Percentiles rank a stretch among this genome's conserved stretches.
phyloP scores from a whole-genome alignment of 2,888 invertebrate species.

The Diabrotica balteata region DNA sequence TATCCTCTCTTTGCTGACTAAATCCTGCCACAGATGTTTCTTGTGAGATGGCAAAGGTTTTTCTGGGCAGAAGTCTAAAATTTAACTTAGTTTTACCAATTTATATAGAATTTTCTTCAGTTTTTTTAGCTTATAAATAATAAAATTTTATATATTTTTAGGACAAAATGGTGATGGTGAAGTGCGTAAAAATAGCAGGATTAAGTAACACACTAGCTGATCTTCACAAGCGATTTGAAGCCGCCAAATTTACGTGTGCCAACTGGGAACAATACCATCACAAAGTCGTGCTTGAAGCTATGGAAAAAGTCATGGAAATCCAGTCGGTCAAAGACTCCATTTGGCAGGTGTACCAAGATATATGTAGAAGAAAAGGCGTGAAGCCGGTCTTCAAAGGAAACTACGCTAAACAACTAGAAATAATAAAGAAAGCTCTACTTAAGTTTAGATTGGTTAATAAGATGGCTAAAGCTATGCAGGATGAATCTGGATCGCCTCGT shows the following conservation, averaged over 20 bases:
- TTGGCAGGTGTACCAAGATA: constrained; percentile 15
- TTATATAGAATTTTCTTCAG: no score
- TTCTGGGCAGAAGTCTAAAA: no score
- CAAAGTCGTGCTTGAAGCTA: constrained; percentile 10
- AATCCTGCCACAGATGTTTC: no score
- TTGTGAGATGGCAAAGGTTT: no score
- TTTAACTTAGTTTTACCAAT: no score
- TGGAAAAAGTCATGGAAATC: constrained; percentile 13
- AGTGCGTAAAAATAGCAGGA: constrained; percentile 11
- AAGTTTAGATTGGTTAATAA: constrained; percentile 15
- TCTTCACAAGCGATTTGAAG: constrained; percentile 12
- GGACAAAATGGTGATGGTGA: constrained; percentile 19
- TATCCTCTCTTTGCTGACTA: no score
- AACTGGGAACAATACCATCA: constrained; percentile 15
- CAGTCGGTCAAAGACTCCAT: constrained; percentile 18
- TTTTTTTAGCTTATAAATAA: no score
- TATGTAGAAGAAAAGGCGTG: constrained; percentile 12
- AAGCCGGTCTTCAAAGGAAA: constrained; percentile 8
- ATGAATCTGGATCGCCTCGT: not conserved
- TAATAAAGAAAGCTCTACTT: constrained; percentile 15
- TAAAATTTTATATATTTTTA: not conserved
- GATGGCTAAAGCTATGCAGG: constrained; percentile 6
- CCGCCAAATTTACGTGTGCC: not conserved
- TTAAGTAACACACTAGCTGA: constrained; percentile 15
- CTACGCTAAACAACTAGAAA: constrained; percentile 9